Percentiles rank a stretch among this genome's conserved stretches.
Conservation (phyloP, 1,140 invertebrate genomes). For the Schlechtendalia chinensis region DNA sequence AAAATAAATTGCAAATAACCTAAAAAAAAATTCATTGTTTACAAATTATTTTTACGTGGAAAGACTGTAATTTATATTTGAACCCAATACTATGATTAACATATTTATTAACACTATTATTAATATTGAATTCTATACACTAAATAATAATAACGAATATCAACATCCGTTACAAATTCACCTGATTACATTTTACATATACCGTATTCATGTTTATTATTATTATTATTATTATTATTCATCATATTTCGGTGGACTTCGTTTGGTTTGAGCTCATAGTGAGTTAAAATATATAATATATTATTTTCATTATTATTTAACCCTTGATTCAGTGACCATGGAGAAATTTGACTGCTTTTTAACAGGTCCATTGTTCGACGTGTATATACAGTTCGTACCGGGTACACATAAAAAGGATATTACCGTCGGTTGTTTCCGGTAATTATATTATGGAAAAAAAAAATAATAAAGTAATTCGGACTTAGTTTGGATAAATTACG, state of each 20-base stretch:
- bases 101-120: too few relatives aligned
- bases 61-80: too few relatives aligned
- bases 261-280: neutral
- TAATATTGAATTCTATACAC: too few relatives aligned
- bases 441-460: slow-evolving; percentile 33
- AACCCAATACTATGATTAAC: too few relatives aligned
- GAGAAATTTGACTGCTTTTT: slow-evolving; percentile 34
- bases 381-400: neutral
- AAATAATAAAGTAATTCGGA: slow-evolving; percentile 31
- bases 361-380: slow-evolving; percentile 44
- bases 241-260: neutral
- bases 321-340: slow-evolving; percentile 44
- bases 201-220: too few relatives aligned
- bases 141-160: too few relatives aligned
- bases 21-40: too few relatives aligned
- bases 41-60: too few relatives aligned
- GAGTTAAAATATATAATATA: neutral
- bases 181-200: too few relatives aligned
- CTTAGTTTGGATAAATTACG: slow-evolving; percentile 48
- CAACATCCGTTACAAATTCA: too few relatives aligned
- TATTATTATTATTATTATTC: too few relatives aligned
- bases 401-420: slow-evolving; percentile 43
- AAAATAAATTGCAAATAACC: too few relatives aligned
- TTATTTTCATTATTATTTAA: slow-evolving; percentile 16
- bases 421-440: slow-evolving; percentile 47